phyloP scores from a whole-genome alignment of 2,888 invertebrate species.

The Yponomeuta evonymella region DNA sequence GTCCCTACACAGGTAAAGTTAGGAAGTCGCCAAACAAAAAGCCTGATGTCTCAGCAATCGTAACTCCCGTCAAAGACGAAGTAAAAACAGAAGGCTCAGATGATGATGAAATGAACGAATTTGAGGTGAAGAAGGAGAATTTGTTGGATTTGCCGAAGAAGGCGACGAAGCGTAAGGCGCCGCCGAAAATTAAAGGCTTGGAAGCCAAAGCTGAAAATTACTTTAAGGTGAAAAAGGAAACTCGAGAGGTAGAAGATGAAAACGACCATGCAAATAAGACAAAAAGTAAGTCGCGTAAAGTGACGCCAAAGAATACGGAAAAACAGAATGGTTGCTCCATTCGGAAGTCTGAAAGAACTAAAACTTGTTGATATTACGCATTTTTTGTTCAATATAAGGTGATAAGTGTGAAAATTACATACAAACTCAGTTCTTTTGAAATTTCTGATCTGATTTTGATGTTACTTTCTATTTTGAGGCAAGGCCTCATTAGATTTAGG shows the following conservation, averaged over 20 bases:
- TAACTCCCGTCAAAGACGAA: slow-evolving; percentile 27
- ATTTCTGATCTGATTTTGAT: no score
- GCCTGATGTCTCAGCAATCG: slow-evolving; percentile 33
- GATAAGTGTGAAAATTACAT: no score
- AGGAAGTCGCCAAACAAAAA: slow-evolving; percentile 53
- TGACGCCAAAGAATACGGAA: no score
- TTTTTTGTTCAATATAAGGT: no score
- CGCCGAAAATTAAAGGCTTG: background rate
- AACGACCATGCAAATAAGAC: background rate
- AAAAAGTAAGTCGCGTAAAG: background rate
- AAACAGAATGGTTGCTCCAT: no score
- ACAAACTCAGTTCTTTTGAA: no score
- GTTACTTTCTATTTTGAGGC: no score
- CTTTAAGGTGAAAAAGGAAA: background rate
- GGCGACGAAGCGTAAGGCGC: background rate
- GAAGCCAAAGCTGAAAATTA: background rate
- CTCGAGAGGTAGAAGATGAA: background rate
- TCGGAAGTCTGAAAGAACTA: no score
- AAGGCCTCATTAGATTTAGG: background rate
- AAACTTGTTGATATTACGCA: no score
- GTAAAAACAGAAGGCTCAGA: slow-evolving; percentile 17
- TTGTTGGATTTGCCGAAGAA: slow-evolving; percentile 6
- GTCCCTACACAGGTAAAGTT: slow-evolving; percentile 79
- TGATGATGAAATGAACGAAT: slow-evolving; percentile 20
- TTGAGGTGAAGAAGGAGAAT: slow-evolving; percentile 27